Evolutionary conservation across 1,140 invertebrate species (phyloP).

Genomic region (Galendromus occidentalis): DNA sequence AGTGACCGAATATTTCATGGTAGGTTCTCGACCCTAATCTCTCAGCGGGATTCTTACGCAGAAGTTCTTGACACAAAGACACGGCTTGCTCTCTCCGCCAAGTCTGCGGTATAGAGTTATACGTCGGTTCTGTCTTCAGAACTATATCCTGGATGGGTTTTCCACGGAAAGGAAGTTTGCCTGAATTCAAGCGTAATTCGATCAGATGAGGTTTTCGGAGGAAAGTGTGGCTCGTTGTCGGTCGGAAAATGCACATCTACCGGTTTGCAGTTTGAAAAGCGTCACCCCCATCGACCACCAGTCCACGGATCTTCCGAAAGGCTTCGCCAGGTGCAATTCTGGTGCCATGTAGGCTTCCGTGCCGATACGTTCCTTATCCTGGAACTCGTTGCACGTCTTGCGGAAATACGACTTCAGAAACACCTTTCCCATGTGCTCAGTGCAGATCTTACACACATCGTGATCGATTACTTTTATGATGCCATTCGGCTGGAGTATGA

Average conservation of each 20-base stretch:
- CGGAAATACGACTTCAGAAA: background rate
- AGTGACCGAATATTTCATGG: background rate
- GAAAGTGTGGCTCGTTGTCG: background rate
- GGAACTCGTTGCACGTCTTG: background rate
- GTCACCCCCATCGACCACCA: conserved; percentile 1
- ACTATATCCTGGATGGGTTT: background rate
- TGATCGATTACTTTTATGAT: conserved; percentile 1
- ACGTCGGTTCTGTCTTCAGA: background rate
- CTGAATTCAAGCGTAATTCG: background rate
- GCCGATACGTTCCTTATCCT: background rate
- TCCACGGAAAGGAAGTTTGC: background rate
- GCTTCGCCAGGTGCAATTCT: background rate
- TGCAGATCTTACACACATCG: background rate
- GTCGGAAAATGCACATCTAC: background rate
- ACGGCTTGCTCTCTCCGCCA: background rate
- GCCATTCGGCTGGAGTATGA: background rate
- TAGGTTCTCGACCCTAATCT: background rate
- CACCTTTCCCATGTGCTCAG: background rate
- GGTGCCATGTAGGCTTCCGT: background rate
- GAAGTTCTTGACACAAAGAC: background rate
- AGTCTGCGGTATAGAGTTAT: background rate
- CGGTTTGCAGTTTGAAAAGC: background rate
- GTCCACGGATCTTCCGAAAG: background rate
- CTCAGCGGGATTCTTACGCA: background rate
- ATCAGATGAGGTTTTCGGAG: background rate